Evolutionary conservation across 2,797 vertebrate genomes (phyloP), one percentile per base, ranked within the genome.

Genomic region (Epinephelus awoara): DNA sequence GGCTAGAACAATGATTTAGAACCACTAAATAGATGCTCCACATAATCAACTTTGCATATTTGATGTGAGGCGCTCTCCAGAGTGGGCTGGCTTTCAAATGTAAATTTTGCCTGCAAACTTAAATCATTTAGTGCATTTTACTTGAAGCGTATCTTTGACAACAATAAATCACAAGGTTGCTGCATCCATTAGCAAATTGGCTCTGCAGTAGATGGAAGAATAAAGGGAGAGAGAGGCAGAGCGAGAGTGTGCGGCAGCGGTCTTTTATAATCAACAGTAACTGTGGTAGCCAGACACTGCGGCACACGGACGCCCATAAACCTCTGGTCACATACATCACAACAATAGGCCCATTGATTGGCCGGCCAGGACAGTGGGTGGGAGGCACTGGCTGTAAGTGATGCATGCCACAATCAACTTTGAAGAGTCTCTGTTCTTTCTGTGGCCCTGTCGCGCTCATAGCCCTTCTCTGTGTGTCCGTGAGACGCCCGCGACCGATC

Each of bases 151-250:
- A 87, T 93, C 90, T 94, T 92, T 90, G 91, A 93, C 92, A 93
- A 94, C 92, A 92, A 91, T 94, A 93, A 94, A 93, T 94, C 93
- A 93, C 91, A 93, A 94, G 92, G 91, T 93, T 95, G 92, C 91
- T 90, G 93, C 92, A 94, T 93, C 92, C 92, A 94, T 95, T 95
- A 95, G 93, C 83, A 92, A 93, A 95, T 94, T 94, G 93, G 90
- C 91, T 93, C 82, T 87, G 90, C 87, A 55, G 91, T 89, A 61
- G 90, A 89, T 69, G 86, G 91, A 75, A 69, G 88, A 87, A 76
- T 84, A 85, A 86, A 89, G 69, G 70, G 80, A 63, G 85, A 79
- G 88, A 15, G 75, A 76, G 79, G 70, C 71, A 47, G 85, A 72
- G 76, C 4, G 56, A 64, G 85, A 55, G 81, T 51, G 84, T 80